phyloP scores from a whole-genome alignment of 2,797 vertebrate genomes.

The Hafferia zeledoni region DNA sequence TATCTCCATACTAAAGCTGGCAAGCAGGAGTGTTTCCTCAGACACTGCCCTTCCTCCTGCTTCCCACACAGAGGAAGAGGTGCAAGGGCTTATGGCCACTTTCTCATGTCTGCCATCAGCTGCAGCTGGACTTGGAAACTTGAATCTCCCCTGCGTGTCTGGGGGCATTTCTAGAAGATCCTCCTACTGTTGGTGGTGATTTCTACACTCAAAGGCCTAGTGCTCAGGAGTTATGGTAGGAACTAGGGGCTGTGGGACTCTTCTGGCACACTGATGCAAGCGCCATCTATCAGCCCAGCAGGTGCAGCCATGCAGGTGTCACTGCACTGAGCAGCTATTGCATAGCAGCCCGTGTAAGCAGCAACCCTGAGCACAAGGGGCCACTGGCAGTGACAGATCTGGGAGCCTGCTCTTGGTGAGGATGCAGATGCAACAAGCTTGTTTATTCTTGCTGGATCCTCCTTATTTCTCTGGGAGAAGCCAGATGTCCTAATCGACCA shows the following conservation, averaged over 20 bases:
- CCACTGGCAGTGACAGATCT: background rate
- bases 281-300: background rate
- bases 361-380: background rate
- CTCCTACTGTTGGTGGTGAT: background rate
- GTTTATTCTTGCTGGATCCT: background rate
- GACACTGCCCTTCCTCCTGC: background rate
- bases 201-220: background rate
- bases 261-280: background rate
- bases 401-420: background rate
- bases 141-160: background rate
- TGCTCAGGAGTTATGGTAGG: background rate
- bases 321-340: background rate
- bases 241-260: background rate
- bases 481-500: background rate
- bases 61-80: rapidly evolving
- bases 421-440: background rate
- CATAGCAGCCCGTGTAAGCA: no score
- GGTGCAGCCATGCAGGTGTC: background rate
- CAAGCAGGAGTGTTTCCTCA: background rate
- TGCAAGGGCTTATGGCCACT: rapidly evolving
- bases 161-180: background rate
- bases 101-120: background rate
- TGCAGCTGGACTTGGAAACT: background rate
- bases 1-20: background rate
- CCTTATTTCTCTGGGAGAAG: background rate